These are phyloP conservation scores for Petrosia ficiformis DNA, from an alignment of 37 sponge, comb jelly and placozoan species.

Conservation along the genomic window DNA sequence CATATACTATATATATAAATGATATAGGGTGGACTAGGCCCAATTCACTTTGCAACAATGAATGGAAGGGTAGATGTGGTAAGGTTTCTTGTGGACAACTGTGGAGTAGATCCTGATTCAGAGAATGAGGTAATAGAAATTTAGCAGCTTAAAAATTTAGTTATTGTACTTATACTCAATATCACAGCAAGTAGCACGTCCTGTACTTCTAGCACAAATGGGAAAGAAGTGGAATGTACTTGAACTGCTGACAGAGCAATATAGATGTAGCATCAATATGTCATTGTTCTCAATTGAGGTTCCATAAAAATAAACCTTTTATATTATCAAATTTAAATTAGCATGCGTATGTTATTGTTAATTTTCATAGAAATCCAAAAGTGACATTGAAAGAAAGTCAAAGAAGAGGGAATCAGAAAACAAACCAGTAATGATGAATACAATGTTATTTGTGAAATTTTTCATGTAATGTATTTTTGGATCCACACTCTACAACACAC, in stretches of 20 bases:
- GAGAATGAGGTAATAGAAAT: conserved; percentile 3
- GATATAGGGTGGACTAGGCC: not conserved
- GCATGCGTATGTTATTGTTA: too few species aligned
- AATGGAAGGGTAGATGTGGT: conserved; percentile 12
- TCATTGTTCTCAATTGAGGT: not conserved
- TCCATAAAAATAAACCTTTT: not conserved
- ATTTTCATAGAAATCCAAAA: too few species aligned
- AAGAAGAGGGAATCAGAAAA: too few species aligned
- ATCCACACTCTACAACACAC: too few species aligned
- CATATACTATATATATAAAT: conserved; percentile 6
- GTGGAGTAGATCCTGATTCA: conserved; percentile 20
- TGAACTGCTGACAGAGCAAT: conserved; percentile 20
- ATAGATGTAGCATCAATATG: conserved; percentile 19
- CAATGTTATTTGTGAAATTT: too few species aligned
- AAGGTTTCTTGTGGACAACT: conserved; percentile 7
- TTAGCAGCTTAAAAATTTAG: not conserved
- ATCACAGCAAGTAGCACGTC: not conserved
- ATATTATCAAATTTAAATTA: not conserved
- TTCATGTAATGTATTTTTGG: too few species aligned
- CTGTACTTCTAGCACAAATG: conserved; percentile 16
- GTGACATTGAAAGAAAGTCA: too few species aligned
- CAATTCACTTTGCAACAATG: conserved; percentile 32
- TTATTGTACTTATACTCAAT: not conserved
- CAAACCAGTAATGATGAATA: too few species aligned
- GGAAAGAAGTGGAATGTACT: conserved; percentile 15